Evolutionary conservation across 2,113 vertebrate genomes (phyloP).

Genomic region (Charadrius vociferus): DNA sequence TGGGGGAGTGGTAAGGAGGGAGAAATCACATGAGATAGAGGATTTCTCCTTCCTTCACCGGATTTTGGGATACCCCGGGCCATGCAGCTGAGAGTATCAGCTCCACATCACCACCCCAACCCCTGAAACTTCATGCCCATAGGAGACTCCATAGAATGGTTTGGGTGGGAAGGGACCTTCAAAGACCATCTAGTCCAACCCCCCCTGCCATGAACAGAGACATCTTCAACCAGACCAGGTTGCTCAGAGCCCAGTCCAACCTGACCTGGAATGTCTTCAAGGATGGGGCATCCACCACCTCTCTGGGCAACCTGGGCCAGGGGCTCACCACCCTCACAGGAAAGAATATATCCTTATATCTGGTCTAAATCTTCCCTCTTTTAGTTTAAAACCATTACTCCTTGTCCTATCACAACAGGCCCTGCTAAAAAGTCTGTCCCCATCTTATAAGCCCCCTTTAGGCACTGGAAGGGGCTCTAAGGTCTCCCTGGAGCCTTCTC

Average conservation of each 20-base stretch:
- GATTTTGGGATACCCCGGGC: not conserved
- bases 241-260: not conserved
- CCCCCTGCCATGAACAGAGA: not conserved
- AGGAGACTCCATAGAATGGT: not conserved
- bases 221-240: fast-evolving
- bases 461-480: not conserved
- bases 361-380: not conserved
- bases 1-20: not conserved
- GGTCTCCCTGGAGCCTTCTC: fast-evolving
- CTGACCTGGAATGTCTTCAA: not conserved
- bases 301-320: not conserved
- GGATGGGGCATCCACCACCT: not conserved
- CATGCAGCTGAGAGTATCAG: not conserved
- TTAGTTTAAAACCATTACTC: not conserved
- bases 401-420: not conserved
- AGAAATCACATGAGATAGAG: not conserved
- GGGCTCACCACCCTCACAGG: fast-evolving
- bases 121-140: fast-evolving
- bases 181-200: not conserved
- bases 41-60: not conserved
- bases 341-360: not conserved
- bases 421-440: no score
- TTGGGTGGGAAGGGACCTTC: not conserved
- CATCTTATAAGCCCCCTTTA: not conserved
- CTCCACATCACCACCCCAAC: not conserved